Conservation (phyloP, 2,113 vertebrate species). For the Clarias macrocephalus region DNA sequence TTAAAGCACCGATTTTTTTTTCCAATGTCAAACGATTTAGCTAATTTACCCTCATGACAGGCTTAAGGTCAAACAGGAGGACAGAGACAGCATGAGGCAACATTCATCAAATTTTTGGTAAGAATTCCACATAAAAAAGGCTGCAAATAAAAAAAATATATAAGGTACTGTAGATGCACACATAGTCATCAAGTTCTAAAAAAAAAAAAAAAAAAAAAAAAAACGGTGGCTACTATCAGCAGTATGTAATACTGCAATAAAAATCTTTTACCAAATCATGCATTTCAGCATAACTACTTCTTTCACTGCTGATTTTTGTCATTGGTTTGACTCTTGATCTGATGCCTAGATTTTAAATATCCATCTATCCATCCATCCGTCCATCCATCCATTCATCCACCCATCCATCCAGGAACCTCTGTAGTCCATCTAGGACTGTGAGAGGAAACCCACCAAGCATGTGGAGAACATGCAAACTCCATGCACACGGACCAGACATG, state of each 20-base stretch:
- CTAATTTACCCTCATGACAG: not conserved
- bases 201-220: not conserved
- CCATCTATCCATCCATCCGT: no score
- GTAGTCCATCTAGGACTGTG: no score
- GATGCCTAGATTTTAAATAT: not conserved
- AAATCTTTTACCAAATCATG: not conserved
- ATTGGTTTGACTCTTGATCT: not conserved
- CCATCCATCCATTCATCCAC: no score
- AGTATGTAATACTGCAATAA: not conserved
- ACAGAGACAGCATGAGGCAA: not conserved
- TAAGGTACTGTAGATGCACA: no score
- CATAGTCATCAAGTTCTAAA: not conserved
- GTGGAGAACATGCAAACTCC: no score
- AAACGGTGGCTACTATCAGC: not conserved
- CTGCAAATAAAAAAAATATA: not conserved
- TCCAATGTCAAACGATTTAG: not conserved
- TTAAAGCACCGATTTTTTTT: not conserved
- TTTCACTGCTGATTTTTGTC: not conserved
- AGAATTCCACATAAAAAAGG: not conserved
- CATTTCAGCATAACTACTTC: not conserved
- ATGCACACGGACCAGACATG: no score
- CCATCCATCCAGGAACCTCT: no score
- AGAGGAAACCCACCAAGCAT: no score
- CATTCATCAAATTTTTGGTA: not conserved
- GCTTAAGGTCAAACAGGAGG: not conserved